These are phyloP conservation scores for Poeciliopsis occidentalis DNA, from an alignment of 2,113 vertebrate genomes.

Conservation along the genomic window DNA sequence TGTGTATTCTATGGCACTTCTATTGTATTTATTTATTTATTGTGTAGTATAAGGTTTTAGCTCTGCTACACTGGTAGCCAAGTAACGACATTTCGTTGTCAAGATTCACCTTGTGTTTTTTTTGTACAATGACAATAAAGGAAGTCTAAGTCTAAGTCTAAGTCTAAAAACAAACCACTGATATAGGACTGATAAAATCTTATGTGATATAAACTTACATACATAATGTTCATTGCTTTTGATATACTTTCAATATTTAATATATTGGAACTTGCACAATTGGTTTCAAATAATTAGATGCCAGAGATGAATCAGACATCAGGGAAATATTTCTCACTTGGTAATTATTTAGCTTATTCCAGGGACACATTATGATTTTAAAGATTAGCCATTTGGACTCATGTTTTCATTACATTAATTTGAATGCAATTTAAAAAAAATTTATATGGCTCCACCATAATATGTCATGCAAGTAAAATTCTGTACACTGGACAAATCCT, in stretches of 20 bases:
- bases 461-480: conserved; percentile 39
- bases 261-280: background rate
- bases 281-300: background rate
- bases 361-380: conserved; percentile 13
- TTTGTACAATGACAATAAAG: no score
- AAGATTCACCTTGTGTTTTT: no score
- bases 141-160: no score
- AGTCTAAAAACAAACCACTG: no score
- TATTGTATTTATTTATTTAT: no score
- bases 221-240: background rate
- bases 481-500: conserved; percentile 50
- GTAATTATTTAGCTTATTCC: conserved; percentile 3
- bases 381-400: conserved; percentile 32
- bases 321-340: background rate
- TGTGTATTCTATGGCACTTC: no score
- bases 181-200: background rate
- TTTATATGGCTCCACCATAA: conserved; percentile 15
- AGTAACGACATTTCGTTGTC: no score
- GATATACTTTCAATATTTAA: background rate
- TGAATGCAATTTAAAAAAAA: conserved; percentile 16
- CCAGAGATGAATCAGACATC: background rate
- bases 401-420: conserved; percentile 30
- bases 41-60: no score
- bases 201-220: background rate
- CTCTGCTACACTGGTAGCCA: no score